These are phyloP conservation scores for Rhynchotus rufescens DNA, from an alignment of 2,797 vertebrate genomes.

Conservation along the genomic window DNA sequence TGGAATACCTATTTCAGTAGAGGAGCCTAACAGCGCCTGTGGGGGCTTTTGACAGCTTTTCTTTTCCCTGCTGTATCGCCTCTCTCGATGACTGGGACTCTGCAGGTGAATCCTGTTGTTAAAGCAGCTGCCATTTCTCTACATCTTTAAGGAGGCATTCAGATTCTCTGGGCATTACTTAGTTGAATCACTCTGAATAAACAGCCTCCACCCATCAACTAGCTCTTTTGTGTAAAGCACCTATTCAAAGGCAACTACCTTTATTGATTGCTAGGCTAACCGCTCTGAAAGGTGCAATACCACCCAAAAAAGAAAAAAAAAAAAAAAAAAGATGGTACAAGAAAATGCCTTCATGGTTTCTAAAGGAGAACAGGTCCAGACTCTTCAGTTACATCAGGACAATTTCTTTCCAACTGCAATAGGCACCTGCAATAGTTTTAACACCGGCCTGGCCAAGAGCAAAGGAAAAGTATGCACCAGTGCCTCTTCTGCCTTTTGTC, in stretches of 20 bases:
- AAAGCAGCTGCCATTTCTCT: slow-evolving; percentile 61
- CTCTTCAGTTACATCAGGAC: slow-evolving; percentile 12
- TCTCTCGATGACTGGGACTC: slow-evolving; percentile 28
- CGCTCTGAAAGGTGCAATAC: slow-evolving; percentile 67
- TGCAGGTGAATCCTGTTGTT: slow-evolving; percentile 76
- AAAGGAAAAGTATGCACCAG: neutral
- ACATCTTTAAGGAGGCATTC: slow-evolving; percentile 74
- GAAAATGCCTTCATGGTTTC: slow-evolving; percentile 19
- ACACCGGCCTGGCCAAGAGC: neutral
- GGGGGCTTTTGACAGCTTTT: slow-evolving; percentile 63
- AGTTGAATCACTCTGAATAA: slow-evolving; percentile 84
- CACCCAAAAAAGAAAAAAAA: neutral
- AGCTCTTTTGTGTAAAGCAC: slow-evolving; percentile 81
- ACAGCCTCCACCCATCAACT: slow-evolving; percentile 84
- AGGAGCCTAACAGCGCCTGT: slow-evolving; percentile 68
- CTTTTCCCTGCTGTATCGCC: slow-evolving; percentile 49
- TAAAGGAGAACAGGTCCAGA: slow-evolving; percentile 46
- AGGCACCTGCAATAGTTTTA: slow-evolving; percentile 56
- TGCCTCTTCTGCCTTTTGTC: slow-evolving; percentile 26
- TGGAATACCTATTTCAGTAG: slow-evolving; percentile 62
- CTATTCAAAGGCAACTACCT: slow-evolving; percentile 81
- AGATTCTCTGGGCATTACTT: slow-evolving; percentile 76
- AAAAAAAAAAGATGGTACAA: slow-evolving; percentile 42
- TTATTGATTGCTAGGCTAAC: slow-evolving; percentile 72
- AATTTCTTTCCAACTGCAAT: slow-evolving; percentile 16